Evolutionary conservation across 2,888 invertebrate species (phyloP), one percentile per base, ranked within the genome.

Genomic region (Cancer borealis): DNA sequence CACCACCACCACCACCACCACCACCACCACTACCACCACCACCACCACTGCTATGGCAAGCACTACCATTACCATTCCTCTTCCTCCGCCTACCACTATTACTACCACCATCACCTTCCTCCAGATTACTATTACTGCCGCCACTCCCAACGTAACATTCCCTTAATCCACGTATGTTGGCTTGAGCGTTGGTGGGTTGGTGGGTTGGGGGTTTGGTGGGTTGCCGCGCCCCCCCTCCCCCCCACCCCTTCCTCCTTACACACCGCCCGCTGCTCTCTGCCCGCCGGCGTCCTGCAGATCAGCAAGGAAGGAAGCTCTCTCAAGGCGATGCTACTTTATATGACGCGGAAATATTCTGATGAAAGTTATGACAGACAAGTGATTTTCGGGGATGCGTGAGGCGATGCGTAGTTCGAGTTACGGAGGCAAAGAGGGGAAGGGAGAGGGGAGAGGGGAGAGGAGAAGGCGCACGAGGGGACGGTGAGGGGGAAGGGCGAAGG

Each of bases 291-390:
- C 84, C 84, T 66, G 21, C 66, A 17, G 84, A 39, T 30, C 84
- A 39, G 84, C 39, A 10, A 84, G 84, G 39, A 84, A 84, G 84
- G 84, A 84, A 84, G 39, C 39, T 39, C 84, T 84, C 39, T 39
- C 26, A 73, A 17, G 39, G 12, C 4, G 84, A 84, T 39, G 84
- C 8, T 39, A 84, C 30, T 84, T 39, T 39, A 84, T 39, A 39
- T 30, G 39, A 30, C 30, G 14, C 39, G 84, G 84, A 84, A 84
- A 39, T 84, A 84, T 84, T 84, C 84, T 30, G 84, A 84, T 84
- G 14, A 17, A 39, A 84, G 14, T 84, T 84, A 84, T 39, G 84
- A 84, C 6, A 10, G 26, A 79, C 84, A 84, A 84, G 84, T 84
- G 84, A 84, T 84, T 84, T 39, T 84, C 73, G 3, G 3, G 21